These are phyloP conservation scores for Triplophysa siluroides DNA, from an alignment of 2,113 vertebrate genomes.

Conservation along the genomic window DNA sequence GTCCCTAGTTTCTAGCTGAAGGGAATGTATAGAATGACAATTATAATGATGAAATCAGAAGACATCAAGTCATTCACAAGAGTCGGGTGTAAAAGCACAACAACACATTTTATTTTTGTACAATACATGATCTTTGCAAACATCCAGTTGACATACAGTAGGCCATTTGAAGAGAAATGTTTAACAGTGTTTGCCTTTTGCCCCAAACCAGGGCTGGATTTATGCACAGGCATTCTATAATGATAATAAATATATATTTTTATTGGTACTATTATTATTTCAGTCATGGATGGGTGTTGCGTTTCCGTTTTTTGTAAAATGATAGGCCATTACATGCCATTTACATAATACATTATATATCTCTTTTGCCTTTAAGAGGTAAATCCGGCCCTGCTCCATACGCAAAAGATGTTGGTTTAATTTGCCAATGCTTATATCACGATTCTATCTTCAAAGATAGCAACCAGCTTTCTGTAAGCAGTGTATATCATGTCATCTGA, in stretches of 20 bases:
- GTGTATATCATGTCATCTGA: neutral
- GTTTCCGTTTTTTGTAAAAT: too few species aligned
- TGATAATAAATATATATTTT: too few species aligned
- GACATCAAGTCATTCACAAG: constrained; percentile 6
- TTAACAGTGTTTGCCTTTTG: too few species aligned
- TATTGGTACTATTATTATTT: too few species aligned
- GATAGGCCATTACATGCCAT: too few species aligned
- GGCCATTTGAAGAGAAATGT: neutral
- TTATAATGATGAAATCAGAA: constrained; percentile 27
- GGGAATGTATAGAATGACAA: neutral
- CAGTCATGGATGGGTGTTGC: too few species aligned
- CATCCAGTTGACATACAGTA: neutral
- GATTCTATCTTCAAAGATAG: neutral
- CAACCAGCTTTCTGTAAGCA: neutral
- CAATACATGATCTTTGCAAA: neutral
- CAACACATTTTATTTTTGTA: neutral
- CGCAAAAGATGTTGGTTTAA: neutral
- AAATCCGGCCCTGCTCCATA: too few species aligned
- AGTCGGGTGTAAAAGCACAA: neutral
- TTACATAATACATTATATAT: too few species aligned
- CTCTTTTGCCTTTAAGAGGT: too few species aligned
- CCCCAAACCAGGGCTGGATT: too few species aligned
- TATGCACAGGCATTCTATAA: too few species aligned
- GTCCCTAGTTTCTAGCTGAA: neutral
- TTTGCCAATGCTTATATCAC: neutral